These are phyloP conservation scores for Drosophila affinis DNA, from an alignment of 2,888 invertebrate species.

Conservation along the genomic window DNA sequence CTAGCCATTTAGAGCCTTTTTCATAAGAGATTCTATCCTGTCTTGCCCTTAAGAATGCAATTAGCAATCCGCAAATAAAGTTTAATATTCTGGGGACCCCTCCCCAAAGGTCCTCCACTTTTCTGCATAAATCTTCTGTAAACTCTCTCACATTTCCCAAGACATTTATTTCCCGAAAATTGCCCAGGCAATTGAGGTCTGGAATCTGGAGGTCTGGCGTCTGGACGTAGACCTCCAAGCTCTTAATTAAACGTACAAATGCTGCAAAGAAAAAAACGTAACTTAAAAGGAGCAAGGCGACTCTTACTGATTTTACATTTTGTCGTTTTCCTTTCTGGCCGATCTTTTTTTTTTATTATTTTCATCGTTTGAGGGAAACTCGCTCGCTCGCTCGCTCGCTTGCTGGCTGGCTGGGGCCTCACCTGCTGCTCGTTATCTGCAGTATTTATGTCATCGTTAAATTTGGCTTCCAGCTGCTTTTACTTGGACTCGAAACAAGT, in stretches of 20 bases:
- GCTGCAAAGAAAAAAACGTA: constrained; percentile 4
- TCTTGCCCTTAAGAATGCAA: background rate
- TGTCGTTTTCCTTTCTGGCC: constrained; percentile 4
- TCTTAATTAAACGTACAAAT: constrained; percentile 18
- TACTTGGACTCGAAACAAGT: constrained; percentile 53
- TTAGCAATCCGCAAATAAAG: background rate
- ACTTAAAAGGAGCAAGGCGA: constrained; percentile 10
- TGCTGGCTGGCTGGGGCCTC: constrained; percentile 18
- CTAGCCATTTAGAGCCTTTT: background rate
- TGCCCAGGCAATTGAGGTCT: background rate
- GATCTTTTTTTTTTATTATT: constrained; percentile 13
- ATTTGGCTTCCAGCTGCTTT: constrained; percentile 74
- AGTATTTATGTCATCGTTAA: constrained; percentile 77
- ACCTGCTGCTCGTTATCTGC: constrained; percentile 67
- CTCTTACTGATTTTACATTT: constrained; percentile 25
- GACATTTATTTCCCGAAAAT: background rate
- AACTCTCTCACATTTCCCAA: background rate
- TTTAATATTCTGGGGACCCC: background rate
- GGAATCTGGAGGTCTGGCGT: background rate
- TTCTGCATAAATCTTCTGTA: background rate
- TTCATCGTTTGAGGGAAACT: constrained; percentile 34
- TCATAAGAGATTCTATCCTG: background rate
- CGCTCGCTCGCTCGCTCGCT: constrained; percentile 45
- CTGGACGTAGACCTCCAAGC: constrained; percentile 1
- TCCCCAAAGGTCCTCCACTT: background rate